Evolutionary conservation across 2,888 invertebrate genomes (phyloP).

Genomic region (Hirtodrosophila histrioides): DNA sequence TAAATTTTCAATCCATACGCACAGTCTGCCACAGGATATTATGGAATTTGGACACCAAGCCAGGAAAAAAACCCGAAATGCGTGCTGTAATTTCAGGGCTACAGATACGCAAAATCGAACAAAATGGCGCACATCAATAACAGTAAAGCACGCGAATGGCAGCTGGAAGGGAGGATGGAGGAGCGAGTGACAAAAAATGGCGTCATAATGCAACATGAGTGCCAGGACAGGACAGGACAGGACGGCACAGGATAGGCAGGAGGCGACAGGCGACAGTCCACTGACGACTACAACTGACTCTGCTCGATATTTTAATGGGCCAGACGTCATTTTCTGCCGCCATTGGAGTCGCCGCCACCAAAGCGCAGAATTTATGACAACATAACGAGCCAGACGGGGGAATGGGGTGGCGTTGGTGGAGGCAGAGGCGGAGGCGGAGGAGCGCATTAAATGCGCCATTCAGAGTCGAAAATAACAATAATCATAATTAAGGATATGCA

Average conservation of each 20-base stretch:
- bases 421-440: slow-evolving; percentile 5
- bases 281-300: slow-evolving; percentile 49
- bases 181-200: slow-evolving; percentile 47
- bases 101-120: slow-evolving; percentile 37
- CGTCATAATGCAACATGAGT: slow-evolving; percentile 65
- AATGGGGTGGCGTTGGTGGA: background rate
- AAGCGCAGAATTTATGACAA: slow-evolving; percentile 77
- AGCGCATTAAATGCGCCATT: slow-evolving; percentile 80
- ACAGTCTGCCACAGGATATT: too few relatives aligned
- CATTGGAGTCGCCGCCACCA: slow-evolving; percentile 59
- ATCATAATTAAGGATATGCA: slow-evolving; percentile 83
- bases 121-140: slow-evolving; percentile 68
- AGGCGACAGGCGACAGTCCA: slow-evolving; percentile 23
- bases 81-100: slow-evolving; percentile 6
- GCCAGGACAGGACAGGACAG: slow-evolving; percentile 2
- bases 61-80: background rate
- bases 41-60: too few relatives aligned
- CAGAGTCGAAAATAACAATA: slow-evolving; percentile 82
- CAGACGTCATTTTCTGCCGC: slow-evolving; percentile 76
- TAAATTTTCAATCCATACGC: too few relatives aligned
- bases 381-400: slow-evolving; percentile 72
- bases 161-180: slow-evolving; percentile 10
- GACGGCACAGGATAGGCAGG: slow-evolving; percentile 8
- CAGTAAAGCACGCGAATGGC: slow-evolving; percentile 42
- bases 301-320: slow-evolving; percentile 76